Base-by-base conservation (phyloP, 1,140 invertebrate species). In the Heliconius hermathena region DNA sequence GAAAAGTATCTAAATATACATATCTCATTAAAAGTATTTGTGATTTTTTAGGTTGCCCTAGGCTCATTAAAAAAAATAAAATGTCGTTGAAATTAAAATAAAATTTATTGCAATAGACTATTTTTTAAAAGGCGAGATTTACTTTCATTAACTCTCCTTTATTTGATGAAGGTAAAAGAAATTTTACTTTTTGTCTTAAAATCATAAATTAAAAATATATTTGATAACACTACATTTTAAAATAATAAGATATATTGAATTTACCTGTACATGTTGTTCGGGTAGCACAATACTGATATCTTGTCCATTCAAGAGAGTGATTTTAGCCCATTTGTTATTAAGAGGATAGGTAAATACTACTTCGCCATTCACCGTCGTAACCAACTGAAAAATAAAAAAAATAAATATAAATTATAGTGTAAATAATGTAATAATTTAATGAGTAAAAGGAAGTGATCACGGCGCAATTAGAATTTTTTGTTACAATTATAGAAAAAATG, bases 251-350 rank as follows among this genome's bases (percentile, higher is more conserved):
- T 66, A 26, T 13, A 13, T 66, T 70, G 1, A 41, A 38, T 54
- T 76, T 71, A 96, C 93, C 90, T 96, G 94, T 0, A 96, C 92
- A 81, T 95, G 94, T 16, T 94, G 88, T 66, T 95, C 91, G 0
- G 91, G 88, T 13, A 96, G 81, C 1, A 88, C 70, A 0, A 96
- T 80, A 29, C 91, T 88, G 38, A 96, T 76, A 73, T 96, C 95
- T 78, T 95, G 94, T 73, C 94, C 95, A 72, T 89, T 91, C 16
- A 85, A 79, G 81, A 93, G 88, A 41, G 81, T 93, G 41, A 96
- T 83, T 52, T 88, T 87, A n/a, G 95, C 91, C 96, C 96, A 96
- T 52, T 94, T 92, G 60, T 95, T 95, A 54, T 92, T 95, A n/a
- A 92, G 83, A 0, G 96, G 95, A 73, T 93, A 92, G 79, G 93